Evolutionary conservation across 2,113 vertebrate species (phyloP).

Genomic region (Trematocara unimaculatum): DNA sequence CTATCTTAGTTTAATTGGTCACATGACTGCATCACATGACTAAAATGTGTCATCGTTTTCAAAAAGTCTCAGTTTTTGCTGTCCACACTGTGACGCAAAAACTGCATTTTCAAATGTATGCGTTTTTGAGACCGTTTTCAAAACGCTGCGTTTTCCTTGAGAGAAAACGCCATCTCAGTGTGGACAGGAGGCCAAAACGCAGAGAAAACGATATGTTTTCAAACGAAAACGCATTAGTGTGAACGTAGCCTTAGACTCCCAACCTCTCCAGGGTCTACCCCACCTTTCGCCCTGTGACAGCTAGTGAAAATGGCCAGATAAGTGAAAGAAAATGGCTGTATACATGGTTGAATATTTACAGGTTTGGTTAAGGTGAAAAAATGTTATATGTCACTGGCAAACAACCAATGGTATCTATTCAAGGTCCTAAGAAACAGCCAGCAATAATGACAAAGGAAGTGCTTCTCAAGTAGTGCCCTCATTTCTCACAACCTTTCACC

Average conservation of each 20-base stretch:
- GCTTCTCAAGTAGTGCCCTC: slow-evolving; percentile 74
- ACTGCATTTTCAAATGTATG: background rate
- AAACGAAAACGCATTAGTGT: rapidly evolving
- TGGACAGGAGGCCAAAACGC: background rate
- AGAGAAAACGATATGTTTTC: rapidly evolving
- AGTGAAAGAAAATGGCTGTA: rapidly evolving
- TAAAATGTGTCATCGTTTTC: background rate
- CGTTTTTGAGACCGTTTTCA: background rate
- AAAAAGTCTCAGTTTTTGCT: background rate
- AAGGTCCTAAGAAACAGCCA: background rate
- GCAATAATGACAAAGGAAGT: slow-evolving; percentile 22
- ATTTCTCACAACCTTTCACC: slow-evolving; percentile 45
- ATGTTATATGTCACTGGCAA: background rate
- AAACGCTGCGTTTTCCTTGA: rapidly evolving
- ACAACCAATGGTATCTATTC: background rate
- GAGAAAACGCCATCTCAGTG: rapidly evolving
- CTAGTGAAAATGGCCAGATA: background rate
- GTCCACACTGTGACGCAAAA: rapidly evolving
- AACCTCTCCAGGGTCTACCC: background rate
- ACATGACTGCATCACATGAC: background rate
- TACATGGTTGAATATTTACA: background rate
- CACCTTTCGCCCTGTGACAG: background rate
- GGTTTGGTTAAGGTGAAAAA: background rate
- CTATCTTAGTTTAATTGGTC: background rate
- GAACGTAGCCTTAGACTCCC: background rate